Conservation (phyloP, 1,140 invertebrate species). For the Drosophila rufa region DNA sequence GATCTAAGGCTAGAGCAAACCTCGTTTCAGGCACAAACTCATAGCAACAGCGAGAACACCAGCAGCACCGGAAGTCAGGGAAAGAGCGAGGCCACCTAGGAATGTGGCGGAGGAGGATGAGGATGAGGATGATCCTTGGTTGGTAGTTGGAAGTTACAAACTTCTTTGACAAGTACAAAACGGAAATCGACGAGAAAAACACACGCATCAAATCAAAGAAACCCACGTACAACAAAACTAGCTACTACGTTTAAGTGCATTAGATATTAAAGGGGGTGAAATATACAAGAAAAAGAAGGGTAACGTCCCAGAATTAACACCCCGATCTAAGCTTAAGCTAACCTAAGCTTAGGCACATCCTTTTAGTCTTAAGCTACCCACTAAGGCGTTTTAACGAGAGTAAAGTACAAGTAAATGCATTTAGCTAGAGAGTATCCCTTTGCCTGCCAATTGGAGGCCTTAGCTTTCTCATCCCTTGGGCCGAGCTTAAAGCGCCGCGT, state of each 20-base stretch:
- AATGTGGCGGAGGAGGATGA: background rate
- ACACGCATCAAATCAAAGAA: constrained; percentile 76
- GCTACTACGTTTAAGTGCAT: constrained; percentile 53
- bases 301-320: constrained; percentile 1
- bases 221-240: constrained; percentile 57
- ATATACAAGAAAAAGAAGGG: background rate
- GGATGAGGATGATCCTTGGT: background rate
- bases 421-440: constrained; percentile 23
- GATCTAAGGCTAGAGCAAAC: background rate
- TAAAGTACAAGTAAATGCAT: constrained; percentile 29
- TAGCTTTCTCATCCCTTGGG: constrained; percentile 1
- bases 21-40: constrained; percentile 47
- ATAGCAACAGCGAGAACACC: constrained; percentile 42
- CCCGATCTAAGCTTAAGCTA: constrained; percentile 17
- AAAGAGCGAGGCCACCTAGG: constrained; percentile 27
- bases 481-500: constrained; percentile 24
- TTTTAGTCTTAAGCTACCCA: constrained; percentile 13
- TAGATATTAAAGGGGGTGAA: constrained; percentile 51
- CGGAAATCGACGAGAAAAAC: constrained; percentile 25
- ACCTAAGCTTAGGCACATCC: background rate
- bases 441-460: background rate
- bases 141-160: constrained; percentile 65
- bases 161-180: constrained; percentile 65
- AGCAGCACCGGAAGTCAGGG: constrained; percentile 38
- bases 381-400: constrained; percentile 27